Evolutionary conservation across 2,888 invertebrate genomes (phyloP).

Genomic region (Leptinotarsa haldemani): DNA sequence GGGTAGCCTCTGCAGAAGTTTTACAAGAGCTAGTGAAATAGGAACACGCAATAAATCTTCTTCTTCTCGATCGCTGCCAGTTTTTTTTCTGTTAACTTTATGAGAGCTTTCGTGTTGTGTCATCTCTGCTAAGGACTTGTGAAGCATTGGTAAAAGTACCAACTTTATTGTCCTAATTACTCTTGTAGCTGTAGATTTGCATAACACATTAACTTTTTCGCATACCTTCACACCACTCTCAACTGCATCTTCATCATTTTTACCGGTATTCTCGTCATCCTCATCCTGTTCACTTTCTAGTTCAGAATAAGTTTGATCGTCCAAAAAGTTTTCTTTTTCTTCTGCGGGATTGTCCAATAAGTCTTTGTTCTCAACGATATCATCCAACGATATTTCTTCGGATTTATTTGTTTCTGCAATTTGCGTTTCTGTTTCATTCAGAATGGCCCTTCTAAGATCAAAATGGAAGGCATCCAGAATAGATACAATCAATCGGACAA

Average conservation of each 20-base stretch:
- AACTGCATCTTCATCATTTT: constrained; percentile 53
- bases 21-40: constrained; percentile 91
- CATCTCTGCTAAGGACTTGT: constrained; percentile 76
- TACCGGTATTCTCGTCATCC: constrained; percentile 61
- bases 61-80: constrained; percentile 81
- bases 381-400: neutral
- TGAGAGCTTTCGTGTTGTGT: constrained; percentile 82
- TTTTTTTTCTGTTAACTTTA: constrained; percentile 79
- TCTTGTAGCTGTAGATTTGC: constrained; percentile 79
- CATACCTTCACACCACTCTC: constrained; percentile 64
- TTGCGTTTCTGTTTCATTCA: constrained; percentile 32
- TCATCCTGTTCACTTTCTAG: constrained; percentile 30
- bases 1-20: constrained; percentile 89
- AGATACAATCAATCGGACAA: constrained; percentile 80
- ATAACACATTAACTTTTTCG: constrained; percentile 70
- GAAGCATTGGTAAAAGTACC: constrained; percentile 83
- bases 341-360: neutral
- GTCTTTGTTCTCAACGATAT: neutral
- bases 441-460: constrained; percentile 76
- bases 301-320: constrained; percentile 40
- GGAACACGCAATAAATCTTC: constrained; percentile 92
- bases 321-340: constrained; percentile 48
- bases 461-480: constrained; percentile 94
- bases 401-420: neutral
- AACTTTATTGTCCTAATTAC: constrained; percentile 71